These are phyloP conservation scores for Cotesia congregata DNA, from an alignment of 2,888 invertebrate genomes.

Conservation along the genomic window DNA sequence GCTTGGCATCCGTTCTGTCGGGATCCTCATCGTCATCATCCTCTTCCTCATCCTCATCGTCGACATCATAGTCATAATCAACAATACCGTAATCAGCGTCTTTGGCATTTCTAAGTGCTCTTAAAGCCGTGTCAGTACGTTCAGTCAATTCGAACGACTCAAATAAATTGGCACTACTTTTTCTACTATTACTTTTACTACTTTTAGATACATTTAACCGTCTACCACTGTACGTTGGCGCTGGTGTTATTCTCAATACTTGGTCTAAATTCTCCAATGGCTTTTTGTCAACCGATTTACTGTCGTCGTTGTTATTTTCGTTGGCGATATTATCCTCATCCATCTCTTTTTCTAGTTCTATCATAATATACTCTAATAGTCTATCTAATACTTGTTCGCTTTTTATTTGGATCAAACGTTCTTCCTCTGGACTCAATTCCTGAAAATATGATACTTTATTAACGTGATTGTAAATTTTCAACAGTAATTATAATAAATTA, in stretches of 20 bases:
- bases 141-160: constrained; percentile 41
- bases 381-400: constrained; percentile 58
- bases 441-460: constrained; percentile 3
- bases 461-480: no score
- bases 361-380: constrained; percentile 58
- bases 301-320: neutral
- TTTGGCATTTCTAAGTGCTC: constrained; percentile 35
- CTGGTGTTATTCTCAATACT: constrained; percentile 57
- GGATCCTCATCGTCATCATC: constrained; percentile 19
- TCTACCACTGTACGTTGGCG: constrained; percentile 56
- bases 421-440: neutral
- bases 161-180: constrained; percentile 45
- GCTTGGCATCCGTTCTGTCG: constrained; percentile 42
- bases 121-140: constrained; percentile 36
- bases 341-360: constrained; percentile 54
- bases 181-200: constrained; percentile 35
- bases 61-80: constrained; percentile 34
- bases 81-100: constrained; percentile 23
- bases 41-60: constrained; percentile 38
- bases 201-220: constrained; percentile 40
- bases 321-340: constrained; percentile 48
- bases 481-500: no score
- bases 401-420: neutral
- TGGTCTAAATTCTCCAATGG: constrained; percentile 53
- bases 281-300: constrained; percentile 6